Percentiles rank a stretch among this genome's conserved stretches.
phyloP scores from a whole-genome alignment of 1,140 invertebrate species.

The Nomia melanderi region DNA sequence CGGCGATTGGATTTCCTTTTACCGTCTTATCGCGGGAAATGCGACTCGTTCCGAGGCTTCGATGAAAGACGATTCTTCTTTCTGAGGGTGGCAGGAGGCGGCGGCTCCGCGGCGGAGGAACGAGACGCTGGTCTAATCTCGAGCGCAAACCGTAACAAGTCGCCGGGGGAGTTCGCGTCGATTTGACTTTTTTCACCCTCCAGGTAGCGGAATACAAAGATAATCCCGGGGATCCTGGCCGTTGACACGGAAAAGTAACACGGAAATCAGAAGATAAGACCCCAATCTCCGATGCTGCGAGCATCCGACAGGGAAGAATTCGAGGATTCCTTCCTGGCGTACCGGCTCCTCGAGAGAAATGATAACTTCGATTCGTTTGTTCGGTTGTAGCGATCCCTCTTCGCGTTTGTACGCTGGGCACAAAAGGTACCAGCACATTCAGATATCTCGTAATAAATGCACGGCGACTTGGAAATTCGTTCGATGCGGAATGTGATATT shows the following conservation, averaged over 20 bases:
- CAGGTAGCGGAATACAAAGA: slow-evolving; percentile 31
- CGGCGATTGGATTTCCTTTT: neutral
- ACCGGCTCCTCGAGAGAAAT: too few species aligned
- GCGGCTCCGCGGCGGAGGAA: neutral
- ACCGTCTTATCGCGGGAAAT: slow-evolving; percentile 10
- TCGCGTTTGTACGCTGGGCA: too few species aligned
- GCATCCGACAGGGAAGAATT: too few species aligned
- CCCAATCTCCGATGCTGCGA: neutral
- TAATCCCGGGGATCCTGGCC: slow-evolving; percentile 15
- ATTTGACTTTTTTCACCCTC: slow-evolving; percentile 34
- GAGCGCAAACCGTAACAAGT: slow-evolving; percentile 33
- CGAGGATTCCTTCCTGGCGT: too few species aligned
- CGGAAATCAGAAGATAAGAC: neutral
- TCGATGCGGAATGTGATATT: too few species aligned
- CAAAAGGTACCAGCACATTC: too few species aligned
- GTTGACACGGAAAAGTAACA: neutral
- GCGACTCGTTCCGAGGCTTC: slow-evolving; percentile 14
- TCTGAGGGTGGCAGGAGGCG: neutral
- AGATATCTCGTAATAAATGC: too few species aligned
- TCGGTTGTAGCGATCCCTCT: too few species aligned
- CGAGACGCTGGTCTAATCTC: slow-evolving; percentile 27
- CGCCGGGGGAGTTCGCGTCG: slow-evolving; percentile 27
- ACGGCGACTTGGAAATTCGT: too few species aligned
- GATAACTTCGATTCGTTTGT: too few species aligned
- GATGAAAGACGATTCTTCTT: slow-evolving; percentile 31